These are phyloP conservation scores for Phaethon lepturus DNA, from an alignment of 2,113 vertebrate genomes.

Conservation along the genomic window DNA sequence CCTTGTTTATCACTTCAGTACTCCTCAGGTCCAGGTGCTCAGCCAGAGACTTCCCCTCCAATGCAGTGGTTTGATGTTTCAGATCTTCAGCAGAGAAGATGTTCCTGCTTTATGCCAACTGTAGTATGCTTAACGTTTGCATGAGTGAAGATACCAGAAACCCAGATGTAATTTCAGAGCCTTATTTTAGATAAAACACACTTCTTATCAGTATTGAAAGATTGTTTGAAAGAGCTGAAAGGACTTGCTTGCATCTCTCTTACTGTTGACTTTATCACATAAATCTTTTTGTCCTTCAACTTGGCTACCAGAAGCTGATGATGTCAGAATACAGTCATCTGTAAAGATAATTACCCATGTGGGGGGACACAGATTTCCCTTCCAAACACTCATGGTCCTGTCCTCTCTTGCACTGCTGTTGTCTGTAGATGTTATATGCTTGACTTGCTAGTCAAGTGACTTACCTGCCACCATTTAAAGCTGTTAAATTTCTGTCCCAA, in stretches of 20 bases:
- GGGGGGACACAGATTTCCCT: not conserved
- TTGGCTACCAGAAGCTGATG: not conserved
- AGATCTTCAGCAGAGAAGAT: not conserved
- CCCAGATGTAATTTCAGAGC: not conserved
- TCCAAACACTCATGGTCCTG: not conserved
- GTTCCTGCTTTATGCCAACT: not conserved
- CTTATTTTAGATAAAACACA: not conserved
- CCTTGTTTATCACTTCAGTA: conserved; percentile 7
- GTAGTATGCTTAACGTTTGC: not conserved
- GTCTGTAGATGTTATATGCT: not conserved
- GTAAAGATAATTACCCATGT: not conserved
- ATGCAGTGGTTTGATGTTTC: not conserved
- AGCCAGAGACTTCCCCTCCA: not conserved
- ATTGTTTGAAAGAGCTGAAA: not conserved
- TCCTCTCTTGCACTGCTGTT: not conserved
- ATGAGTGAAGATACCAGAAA: not conserved
- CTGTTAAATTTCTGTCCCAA: not conserved
- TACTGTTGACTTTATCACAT: not conserved
- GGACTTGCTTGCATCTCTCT: not conserved
- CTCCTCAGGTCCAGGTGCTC: conserved; percentile 25
- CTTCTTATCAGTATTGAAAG: not conserved
- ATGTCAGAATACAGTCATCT: not conserved
- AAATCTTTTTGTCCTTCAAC: not conserved
- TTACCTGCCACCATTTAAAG: not conserved
- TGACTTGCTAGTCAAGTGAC: not conserved